phyloP scores from a whole-genome alignment of 1,140 invertebrate species.

The Thaumetopoea pityocampa region DNA sequence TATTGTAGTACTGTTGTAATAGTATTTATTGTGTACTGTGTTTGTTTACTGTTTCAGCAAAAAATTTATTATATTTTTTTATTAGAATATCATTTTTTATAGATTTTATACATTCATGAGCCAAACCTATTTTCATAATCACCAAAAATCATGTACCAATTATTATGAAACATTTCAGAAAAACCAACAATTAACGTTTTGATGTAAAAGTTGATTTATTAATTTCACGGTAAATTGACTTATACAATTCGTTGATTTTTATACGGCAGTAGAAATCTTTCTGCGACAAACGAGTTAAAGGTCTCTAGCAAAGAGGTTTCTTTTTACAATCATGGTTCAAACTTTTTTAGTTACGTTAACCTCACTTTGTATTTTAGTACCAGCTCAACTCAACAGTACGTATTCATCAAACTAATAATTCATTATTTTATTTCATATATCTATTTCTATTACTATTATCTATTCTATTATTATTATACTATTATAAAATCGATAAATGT shows the following conservation, averaged over 20 bases:
- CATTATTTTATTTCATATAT: too few relatives aligned
- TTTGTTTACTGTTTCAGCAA: too few relatives aligned
- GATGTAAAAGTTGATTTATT: slow-evolving; percentile 18
- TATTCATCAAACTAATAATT: slow-evolving; percentile 1
- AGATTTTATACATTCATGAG: too few relatives aligned
- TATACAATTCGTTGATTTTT: slow-evolving; percentile 5
- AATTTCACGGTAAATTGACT: slow-evolving; percentile 52
- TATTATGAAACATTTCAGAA: slow-evolving; percentile 1
- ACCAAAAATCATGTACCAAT: slow-evolving; percentile 4
- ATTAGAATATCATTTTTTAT: too few relatives aligned
- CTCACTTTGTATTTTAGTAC: slow-evolving; percentile 10
- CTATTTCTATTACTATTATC: too few relatives aligned
- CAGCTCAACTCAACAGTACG: slow-evolving; percentile 16
- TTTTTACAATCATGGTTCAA: slow-evolving; percentile 7
- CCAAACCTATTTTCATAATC: too few relatives aligned
- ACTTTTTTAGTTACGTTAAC: slow-evolving; percentile 11
- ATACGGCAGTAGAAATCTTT: slow-evolving; percentile 2
- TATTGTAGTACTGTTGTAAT: too few relatives aligned
- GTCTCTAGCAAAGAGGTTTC: slow-evolving; percentile 5
- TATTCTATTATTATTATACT: too few relatives aligned
- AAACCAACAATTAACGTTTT: slow-evolving; percentile 4
- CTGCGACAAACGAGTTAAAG: neutral
- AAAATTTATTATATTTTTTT: too few relatives aligned
- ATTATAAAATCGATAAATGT: too few relatives aligned
- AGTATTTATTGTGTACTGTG: too few relatives aligned